These are phyloP conservation scores for Aricia agestis DNA, from an alignment of 1,140 invertebrate genomes.

Conservation along the genomic window DNA sequence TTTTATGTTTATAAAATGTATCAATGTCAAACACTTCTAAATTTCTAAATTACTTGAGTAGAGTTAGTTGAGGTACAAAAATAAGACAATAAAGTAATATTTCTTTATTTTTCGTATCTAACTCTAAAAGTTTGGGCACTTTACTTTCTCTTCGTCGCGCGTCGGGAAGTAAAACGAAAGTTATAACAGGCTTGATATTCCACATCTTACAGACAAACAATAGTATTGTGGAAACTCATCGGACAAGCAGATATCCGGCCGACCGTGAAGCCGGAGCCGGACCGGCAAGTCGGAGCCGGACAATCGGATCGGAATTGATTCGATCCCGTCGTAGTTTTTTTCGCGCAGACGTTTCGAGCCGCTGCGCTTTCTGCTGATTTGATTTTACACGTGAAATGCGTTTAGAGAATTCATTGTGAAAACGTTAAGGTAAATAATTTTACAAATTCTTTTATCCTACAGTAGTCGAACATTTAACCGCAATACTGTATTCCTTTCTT, in stretches of 20 bases:
- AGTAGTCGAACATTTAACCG: too few relatives aligned
- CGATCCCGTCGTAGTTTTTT: background rate
- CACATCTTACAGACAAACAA: background rate
- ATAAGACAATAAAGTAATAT: too few relatives aligned
- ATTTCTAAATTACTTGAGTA: too few relatives aligned
- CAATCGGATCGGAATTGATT: constrained; percentile 1
- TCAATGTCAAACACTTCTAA: too few relatives aligned
- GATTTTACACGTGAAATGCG: background rate
- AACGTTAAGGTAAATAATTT: background rate
- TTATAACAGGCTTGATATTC: background rate
- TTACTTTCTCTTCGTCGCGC: too few relatives aligned
- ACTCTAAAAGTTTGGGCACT: too few relatives aligned
- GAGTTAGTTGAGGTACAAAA: too few relatives aligned
- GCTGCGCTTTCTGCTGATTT: background rate
- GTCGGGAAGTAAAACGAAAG: too few relatives aligned
- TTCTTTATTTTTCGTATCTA: too few relatives aligned
- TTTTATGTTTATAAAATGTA: too few relatives aligned
- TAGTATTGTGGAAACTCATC: background rate
- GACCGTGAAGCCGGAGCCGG: background rate
- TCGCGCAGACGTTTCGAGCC: background rate
- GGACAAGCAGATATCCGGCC: background rate
- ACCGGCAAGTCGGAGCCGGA: background rate
- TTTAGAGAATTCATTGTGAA: background rate
- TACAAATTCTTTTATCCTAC: too few relatives aligned
- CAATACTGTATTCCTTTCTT: too few relatives aligned